These are phyloP conservation scores for Eulemur macaco DNA, from an alignment of 2,113 vertebrate species.

Conservation along the genomic window DNA sequence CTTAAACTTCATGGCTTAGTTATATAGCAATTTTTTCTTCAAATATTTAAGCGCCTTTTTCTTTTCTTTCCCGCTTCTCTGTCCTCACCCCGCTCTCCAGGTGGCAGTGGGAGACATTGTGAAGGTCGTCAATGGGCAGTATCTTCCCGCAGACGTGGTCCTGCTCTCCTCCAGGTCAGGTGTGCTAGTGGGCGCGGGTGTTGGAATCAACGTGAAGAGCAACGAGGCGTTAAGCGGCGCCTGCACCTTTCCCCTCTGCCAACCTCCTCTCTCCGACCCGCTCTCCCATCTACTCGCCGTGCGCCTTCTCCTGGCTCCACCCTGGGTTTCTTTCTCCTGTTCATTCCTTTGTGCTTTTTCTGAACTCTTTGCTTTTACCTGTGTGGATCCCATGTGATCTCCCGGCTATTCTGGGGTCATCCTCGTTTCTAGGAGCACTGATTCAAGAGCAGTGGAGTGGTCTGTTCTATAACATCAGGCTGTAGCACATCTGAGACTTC, in stretches of 20 bases:
- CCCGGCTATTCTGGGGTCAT: not conserved
- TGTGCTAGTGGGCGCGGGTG: not conserved
- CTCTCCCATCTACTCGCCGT: not conserved
- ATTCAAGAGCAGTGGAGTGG: not conserved
- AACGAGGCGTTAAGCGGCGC: not conserved
- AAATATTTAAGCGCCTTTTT: not conserved
- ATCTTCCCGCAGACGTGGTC: slow-evolving; percentile 98
- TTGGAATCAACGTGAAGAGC: not conserved
- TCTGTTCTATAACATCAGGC: not conserved
- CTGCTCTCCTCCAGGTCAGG: slow-evolving; percentile 98
- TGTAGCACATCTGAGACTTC: not conserved
- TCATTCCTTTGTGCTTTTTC: not conserved
- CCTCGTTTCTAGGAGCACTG: not conserved
- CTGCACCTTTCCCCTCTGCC: not conserved
- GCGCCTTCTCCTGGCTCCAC: not conserved
- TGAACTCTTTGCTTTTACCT: not conserved
- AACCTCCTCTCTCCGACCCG: fast-evolving
- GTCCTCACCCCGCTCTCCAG: slow-evolving; percentile 87
- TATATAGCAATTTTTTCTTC: not conserved
- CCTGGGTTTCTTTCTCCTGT: not conserved
- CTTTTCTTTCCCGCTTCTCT: slow-evolving; percentile 82
- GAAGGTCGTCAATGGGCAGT: slow-evolving; percentile 98
- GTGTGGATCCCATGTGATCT: not conserved
- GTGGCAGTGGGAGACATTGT: slow-evolving; percentile 99
- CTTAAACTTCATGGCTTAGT: not conserved